Conservation (phyloP, 2,797 vertebrate species). For the Schizothorax lantsangensis region DNA sequence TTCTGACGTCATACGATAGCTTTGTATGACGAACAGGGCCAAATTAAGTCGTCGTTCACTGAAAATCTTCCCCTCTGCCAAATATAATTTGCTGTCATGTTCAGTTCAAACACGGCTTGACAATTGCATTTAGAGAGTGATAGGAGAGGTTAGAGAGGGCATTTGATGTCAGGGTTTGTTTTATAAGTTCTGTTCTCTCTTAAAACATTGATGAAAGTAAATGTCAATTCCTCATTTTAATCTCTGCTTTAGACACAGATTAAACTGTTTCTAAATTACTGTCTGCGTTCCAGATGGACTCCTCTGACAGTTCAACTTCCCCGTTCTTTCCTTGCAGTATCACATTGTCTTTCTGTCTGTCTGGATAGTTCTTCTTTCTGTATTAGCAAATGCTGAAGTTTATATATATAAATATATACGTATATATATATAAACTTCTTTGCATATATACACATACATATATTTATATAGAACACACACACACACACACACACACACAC, state of each 20-base stretch:
- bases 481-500: too few species aligned
- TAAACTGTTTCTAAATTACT: background rate
- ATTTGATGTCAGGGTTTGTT: slow-evolving; percentile 1
- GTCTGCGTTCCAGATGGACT: slow-evolving; percentile 1
- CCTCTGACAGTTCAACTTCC: slow-evolving; percentile 5
- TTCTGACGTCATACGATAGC: background rate
- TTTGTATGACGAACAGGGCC: background rate
- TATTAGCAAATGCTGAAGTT: background rate
- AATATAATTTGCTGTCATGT: background rate
- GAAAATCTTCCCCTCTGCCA: background rate
- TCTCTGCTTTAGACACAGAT: slow-evolving; percentile 11
- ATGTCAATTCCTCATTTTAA: slow-evolving; percentile 27
- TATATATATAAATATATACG: too few species aligned
- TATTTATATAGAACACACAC: too few species aligned
- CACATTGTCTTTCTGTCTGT: slow-evolving; percentile 36
- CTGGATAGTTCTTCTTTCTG: slow-evolving; percentile 21
- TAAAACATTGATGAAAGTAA: slow-evolving; percentile 1
- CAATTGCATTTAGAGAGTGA: background rate
- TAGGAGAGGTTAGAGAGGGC: background rate
- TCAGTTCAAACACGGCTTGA: background rate
- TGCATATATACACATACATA: too few species aligned
- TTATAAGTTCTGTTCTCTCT: slow-evolving; percentile 19
- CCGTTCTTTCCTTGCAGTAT: slow-evolving; percentile 16
- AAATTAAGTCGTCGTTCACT: background rate
- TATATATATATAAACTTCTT: too few species aligned